Evolutionary conservation across 2,797 vertebrate genomes (phyloP), one percentile per base, ranked within the genome.

Genomic region (Myotis planiceps): DNA sequence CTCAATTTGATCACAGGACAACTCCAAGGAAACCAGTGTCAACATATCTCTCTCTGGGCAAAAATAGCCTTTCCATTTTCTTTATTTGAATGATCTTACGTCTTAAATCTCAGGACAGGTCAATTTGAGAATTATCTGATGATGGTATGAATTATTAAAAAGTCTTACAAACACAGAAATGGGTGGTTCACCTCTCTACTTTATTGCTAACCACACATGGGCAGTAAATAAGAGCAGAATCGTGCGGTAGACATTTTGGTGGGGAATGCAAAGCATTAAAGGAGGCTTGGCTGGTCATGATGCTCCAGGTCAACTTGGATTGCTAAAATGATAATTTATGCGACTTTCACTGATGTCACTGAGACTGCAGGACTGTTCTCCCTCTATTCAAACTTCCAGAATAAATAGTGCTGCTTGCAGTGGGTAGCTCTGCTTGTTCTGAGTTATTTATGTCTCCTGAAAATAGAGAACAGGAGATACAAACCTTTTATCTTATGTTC

Each of bases 401-500:
- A 42, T n/a, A 29, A 51, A 84, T n/a, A 71, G 66, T 75, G 51
- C 55, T 82, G 49, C 0, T 0, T 92, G 49, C 29, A 95, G 78
- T 95, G 32, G 82, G 42, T 39, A 87, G 32, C 91, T 97, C 82
- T 95, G 85, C 96, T 90, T 95, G 75, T 96, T 71, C 88, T 91
- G 68, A 72, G 55, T 34, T 95, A 79, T 95, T 98, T 97, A 94
- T 96, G 90, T 53, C 47, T 97, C 93, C 72, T 94, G 37, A 4
- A 85, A 97, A 94, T 85, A 97, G 51, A 79, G 88, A 98, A 88
- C 5, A 82, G 45, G 74, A 97, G 79, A 82, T 75, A 29, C 45
- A 93, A 98, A 95, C 34, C 65, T 95, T 88, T 92, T 84, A 93
- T 51, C 55, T 95, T 75, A 90, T 82, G 32, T 94, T 97, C 95